Evolutionary conservation across 2,113 vertebrate species (phyloP), one percentile per base, ranked within the genome.

Genomic region (Australoheros scitulus): DNA sequence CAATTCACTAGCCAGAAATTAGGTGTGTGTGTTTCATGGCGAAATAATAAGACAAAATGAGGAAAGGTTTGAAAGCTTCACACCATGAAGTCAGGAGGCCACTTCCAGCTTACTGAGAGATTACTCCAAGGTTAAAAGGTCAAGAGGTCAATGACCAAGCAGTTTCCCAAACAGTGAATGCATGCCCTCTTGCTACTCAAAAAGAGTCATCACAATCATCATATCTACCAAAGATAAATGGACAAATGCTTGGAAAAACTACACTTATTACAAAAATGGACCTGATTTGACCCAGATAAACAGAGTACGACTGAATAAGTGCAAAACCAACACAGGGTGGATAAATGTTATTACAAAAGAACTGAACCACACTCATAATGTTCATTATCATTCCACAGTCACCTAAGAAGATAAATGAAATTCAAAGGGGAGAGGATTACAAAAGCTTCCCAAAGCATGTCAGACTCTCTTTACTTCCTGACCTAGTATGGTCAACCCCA

Each of bases 181-280:
- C 38, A 56, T 29, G 50, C 59, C 41, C 41, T 82, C 20, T 79
- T 34, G 47, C 34, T 13, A 34, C 63, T 87, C 43, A 72, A 50
- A 90, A 79, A 76, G 17, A 80, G 81, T 85, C 79, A 64, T 85
- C 80, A 70, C 7, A 70, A 65, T 18, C 13, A 59, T 80, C 36
- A 36, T 43, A 77, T 32, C 26, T 29, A 61, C 11, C 64, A 57
- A 1, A 43, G 79, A 74, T 72, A 50, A 79, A 74, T 84, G 74
- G 74, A 84, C 82, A 81, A 50, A 58, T 26, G 32, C 24, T 32
- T 7, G 65, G 38, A 78, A 32, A 60, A 80, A 79, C 18, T 11
- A 1, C n/a, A 18, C 68, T 17, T 22, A 43, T 59, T 26, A 74
- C 70, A 81, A 61, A 80, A 74, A 55, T 13, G 38, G 32, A 60